Conservation (phyloP, 2,888 invertebrate species). For the Heliconius charithonia region DNA sequence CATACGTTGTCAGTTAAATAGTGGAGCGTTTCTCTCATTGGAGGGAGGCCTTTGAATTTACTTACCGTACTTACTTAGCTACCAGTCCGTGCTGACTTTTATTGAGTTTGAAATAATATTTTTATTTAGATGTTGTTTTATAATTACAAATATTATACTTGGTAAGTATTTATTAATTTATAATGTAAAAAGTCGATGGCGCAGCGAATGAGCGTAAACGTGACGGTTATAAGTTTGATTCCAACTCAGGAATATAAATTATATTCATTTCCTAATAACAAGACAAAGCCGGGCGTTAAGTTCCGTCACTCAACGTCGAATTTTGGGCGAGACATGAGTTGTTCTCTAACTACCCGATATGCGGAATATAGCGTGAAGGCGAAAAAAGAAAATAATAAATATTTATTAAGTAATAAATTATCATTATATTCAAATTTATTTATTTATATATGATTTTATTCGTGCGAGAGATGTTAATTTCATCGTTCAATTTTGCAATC, state of each 20-base stretch:
- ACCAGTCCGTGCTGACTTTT: background rate
- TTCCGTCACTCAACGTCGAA: no score
- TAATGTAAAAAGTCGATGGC: no score
- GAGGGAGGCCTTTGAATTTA: background rate
- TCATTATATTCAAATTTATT: background rate
- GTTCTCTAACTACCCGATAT: background rate
- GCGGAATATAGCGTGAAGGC: background rate
- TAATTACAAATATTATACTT: no score
- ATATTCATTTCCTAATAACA: no score
- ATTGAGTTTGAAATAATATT: background rate
- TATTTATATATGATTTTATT: slow-evolving; percentile 9
- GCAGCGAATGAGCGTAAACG: no score
- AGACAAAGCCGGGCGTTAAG: no score
- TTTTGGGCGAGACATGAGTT: background rate
- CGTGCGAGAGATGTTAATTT: slow-evolving; percentile 14
- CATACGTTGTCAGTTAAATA: slow-evolving; percentile 34
- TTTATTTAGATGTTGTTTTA: no score
- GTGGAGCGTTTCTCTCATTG: slow-evolving; percentile 11
- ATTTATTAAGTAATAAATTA: background rate
- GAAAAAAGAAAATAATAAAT: background rate
- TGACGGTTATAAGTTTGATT: no score
- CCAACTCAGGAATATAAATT: no score
- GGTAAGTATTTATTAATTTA: no score
- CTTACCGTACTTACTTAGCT: background rate
- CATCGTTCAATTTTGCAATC: slow-evolving; percentile 20